Percentiles rank a stretch among this genome's conserved stretches.
phyloP scores from a whole-genome alignment of 2,113 vertebrate genomes.

The Crotalus tigris region DNA sequence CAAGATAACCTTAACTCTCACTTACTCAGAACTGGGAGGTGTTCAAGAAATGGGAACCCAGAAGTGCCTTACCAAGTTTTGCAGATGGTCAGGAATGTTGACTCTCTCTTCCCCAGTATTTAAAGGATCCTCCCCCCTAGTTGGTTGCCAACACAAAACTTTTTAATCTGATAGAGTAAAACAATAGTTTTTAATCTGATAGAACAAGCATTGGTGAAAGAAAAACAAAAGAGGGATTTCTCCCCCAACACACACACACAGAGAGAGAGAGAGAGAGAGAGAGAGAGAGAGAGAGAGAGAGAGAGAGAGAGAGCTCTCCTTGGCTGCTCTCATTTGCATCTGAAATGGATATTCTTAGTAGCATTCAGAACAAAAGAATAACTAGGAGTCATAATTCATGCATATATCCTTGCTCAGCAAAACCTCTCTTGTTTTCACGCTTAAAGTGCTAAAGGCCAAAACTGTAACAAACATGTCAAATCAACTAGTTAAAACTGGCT shows the following conservation, averaged over 20 bases:
- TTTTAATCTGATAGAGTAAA: neutral
- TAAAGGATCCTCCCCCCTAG: neutral
- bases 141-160: neutral
- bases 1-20: neutral
- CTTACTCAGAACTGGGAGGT: neutral
- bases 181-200: neutral
- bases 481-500: neutral
- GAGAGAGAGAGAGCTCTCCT: neutral
- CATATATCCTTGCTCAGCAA: neutral
- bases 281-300: too few relatives aligned
- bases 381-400: neutral
- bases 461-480: neutral
- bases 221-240: neutral
- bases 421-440: neutral
- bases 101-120: neutral
- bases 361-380: neutral
- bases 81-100: neutral
- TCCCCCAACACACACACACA: neutral
- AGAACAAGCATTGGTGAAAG: neutral
- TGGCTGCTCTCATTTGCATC: neutral
- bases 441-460: neutral
- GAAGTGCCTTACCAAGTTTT: neutral
- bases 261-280: too few relatives aligned
- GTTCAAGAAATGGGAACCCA: neutral
- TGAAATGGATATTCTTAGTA: neutral